These are phyloP conservation scores for Diphyllodes magnificus DNA, from an alignment of 2,113 vertebrate species.

Conservation along the genomic window DNA sequence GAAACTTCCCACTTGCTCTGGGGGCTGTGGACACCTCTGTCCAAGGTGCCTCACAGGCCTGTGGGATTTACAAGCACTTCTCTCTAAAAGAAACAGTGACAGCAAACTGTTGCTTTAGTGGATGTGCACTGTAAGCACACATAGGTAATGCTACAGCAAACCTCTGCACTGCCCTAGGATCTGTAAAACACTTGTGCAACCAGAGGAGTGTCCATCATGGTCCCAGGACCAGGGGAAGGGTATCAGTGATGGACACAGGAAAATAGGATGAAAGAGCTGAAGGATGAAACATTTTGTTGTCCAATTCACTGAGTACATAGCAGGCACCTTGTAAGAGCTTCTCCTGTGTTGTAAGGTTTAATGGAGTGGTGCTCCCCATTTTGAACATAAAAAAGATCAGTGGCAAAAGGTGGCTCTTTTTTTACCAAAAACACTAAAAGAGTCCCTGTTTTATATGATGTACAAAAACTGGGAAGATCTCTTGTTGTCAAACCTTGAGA, in stretches of 20 bases:
- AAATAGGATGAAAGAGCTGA: background rate
- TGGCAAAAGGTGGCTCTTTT: background rate
- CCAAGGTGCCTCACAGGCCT: background rate
- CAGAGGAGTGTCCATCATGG: background rate
- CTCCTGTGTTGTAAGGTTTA: background rate
- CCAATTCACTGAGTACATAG: background rate
- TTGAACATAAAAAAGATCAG: background rate
- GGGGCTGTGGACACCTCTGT: background rate
- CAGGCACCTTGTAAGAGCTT: background rate
- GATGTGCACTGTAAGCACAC: background rate
- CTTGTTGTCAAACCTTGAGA: background rate
- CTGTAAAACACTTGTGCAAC: background rate
- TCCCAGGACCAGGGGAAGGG: background rate
- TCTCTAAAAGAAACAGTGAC: background rate
- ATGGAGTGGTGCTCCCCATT: background rate
- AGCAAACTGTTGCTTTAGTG: background rate
- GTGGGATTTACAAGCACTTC: background rate
- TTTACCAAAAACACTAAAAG: background rate
- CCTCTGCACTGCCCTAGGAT: accelerated
- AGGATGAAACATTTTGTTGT: background rate
- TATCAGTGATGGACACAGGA: background rate
- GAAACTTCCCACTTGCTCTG: background rate
- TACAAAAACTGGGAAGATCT: background rate
- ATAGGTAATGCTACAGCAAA: background rate
- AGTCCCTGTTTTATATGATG: background rate